Conservation (phyloP, 2,113 vertebrate species). For the Lathamus discolor region DNA sequence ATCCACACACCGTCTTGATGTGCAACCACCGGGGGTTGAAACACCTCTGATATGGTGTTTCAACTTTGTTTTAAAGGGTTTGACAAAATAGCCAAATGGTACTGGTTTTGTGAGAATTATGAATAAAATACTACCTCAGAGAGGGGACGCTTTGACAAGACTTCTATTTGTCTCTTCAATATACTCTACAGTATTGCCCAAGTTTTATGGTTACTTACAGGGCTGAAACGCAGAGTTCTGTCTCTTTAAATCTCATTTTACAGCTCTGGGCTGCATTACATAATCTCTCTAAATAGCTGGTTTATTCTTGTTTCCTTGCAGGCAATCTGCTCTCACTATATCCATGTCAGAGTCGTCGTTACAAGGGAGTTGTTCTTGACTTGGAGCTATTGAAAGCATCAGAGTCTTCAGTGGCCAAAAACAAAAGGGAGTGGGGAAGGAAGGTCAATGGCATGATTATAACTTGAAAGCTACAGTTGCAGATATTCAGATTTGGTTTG, state of each 20-base stretch:
- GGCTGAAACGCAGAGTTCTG: not conserved
- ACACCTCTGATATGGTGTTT: not conserved
- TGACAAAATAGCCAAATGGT: not conserved
- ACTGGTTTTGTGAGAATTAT: not conserved
- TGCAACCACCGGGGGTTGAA: not conserved
- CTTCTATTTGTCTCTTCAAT: not conserved
- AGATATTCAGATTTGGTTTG: constrained; percentile 26
- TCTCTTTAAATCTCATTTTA: constrained; percentile 54
- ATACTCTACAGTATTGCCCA: not conserved
- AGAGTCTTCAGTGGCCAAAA: constrained; percentile 18
- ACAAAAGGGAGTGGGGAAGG: not conserved
- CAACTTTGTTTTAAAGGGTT: not conserved
- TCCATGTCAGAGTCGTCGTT: not conserved
- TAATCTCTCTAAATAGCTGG: constrained; percentile 59
- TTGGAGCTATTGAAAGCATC: not conserved
- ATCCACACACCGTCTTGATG: not conserved
- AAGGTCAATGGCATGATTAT: constrained; percentile 22
- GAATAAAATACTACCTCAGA: not conserved
- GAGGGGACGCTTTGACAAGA: not conserved
- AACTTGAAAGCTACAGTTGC: not conserved
- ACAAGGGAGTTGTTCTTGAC: constrained; percentile 43
- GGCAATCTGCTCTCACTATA: constrained; percentile 54
- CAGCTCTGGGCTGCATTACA: not conserved
- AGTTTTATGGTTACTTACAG: not conserved
- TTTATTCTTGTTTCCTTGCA: constrained; percentile 62